Evolutionary conservation across 2,113 vertebrate genomes (phyloP).

Genomic region (Phasianus colchicus): DNA sequence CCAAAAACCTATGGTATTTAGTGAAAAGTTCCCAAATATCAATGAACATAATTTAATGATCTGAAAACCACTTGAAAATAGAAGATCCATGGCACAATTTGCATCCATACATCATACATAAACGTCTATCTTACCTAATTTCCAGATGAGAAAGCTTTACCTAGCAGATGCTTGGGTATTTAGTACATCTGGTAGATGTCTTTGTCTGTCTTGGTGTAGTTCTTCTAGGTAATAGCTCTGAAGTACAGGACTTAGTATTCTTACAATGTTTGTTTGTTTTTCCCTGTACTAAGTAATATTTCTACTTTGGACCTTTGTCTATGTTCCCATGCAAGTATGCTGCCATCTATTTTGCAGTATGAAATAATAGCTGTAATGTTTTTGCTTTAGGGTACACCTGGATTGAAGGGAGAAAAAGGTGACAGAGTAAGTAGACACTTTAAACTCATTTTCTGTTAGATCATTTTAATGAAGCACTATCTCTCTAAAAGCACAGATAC

Average conservation of each 20-base stretch:
- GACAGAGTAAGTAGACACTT: slow-evolving; percentile 89
- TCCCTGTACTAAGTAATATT: background rate
- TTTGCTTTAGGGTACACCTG: slow-evolving; percentile 84
- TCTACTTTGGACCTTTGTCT: background rate
- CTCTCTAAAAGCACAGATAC: background rate
- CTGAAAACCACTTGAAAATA: background rate
- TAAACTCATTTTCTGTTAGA: background rate
- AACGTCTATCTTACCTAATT: background rate
- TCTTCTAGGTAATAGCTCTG: background rate
- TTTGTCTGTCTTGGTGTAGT: background rate
- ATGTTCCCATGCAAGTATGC: background rate
- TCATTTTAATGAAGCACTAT: background rate
- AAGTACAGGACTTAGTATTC: background rate
- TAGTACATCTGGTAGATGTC: background rate
- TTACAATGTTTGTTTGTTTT: background rate
- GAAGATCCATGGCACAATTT: background rate
- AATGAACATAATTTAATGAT: background rate
- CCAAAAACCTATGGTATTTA: background rate
- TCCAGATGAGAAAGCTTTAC: background rate
- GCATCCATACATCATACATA: background rate
- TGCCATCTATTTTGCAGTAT: background rate
- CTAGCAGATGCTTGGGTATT: background rate
- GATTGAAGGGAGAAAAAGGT: slow-evolving; percentile 94
- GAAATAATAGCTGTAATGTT: slow-evolving; percentile 17
- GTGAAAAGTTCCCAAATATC: background rate